Percentiles rank a stretch among this genome's conserved stretches.
These are phyloP conservation scores for Pandion haliaetus DNA, from an alignment of 2,113 vertebrate species.

Conservation along the genomic window DNA sequence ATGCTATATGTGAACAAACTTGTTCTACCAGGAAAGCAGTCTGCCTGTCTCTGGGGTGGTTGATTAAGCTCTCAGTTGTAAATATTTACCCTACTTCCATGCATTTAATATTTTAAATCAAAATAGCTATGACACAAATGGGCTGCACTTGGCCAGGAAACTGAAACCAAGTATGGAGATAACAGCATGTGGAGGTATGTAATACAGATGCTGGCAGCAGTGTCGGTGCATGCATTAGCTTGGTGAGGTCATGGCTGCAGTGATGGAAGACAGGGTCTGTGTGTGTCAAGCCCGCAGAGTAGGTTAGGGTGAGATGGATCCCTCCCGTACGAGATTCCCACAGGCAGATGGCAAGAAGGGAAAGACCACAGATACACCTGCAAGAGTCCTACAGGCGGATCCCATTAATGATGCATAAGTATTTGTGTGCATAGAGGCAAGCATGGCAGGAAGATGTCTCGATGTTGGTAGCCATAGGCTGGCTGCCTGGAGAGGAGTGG, in stretches of 20 bases:
- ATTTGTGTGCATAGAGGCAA: neutral
- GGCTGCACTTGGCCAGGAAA: neutral
- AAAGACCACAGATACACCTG: neutral
- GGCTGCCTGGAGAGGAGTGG: neutral
- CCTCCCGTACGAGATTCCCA: neutral
- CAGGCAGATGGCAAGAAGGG: neutral
- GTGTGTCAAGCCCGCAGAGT: neutral
- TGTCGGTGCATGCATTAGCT: neutral
- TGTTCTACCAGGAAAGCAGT: neutral
- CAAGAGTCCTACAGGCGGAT: neutral
- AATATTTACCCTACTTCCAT: neutral
- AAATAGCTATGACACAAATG: neutral
- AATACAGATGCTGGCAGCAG: neutral
- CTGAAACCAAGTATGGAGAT: neutral
- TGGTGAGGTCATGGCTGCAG: neutral
- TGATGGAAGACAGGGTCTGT: neutral
- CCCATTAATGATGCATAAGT: neutral
- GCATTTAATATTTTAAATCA: neutral
- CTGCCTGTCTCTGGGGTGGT: neutral
- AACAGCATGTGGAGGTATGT: neutral
- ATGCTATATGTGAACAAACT: neutral
- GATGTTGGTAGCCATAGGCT: neutral
- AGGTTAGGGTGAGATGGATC: neutral
- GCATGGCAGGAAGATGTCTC: neutral
- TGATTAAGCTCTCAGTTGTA: neutral